These are phyloP conservation scores for Agonopterix alstromeriana DNA, from an alignment of 2,888 invertebrate species.

Conservation along the genomic window DNA sequence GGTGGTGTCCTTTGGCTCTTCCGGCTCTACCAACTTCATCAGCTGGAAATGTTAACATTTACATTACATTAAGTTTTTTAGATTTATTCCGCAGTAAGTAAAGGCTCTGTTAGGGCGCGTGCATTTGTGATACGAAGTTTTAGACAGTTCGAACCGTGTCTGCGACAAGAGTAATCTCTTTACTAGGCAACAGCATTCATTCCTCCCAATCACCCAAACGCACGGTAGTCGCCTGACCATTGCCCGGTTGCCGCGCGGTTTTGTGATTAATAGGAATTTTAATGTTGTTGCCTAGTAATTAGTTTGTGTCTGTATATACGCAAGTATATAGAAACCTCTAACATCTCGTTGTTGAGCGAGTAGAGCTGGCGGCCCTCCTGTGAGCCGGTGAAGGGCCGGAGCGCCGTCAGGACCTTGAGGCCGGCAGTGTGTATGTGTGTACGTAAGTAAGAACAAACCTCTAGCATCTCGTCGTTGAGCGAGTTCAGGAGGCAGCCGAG, in stretches of 20 bases:
- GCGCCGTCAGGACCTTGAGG: slow-evolving; percentile 84
- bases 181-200: no score
- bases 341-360: slow-evolving; percentile 97
- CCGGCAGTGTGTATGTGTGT: no score
- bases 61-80: background rate
- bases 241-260: no score
- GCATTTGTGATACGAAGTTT: no score
- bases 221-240: no score
- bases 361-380: slow-evolving; percentile 95
- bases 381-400: slow-evolving; percentile 77
- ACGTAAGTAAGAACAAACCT: slow-evolving; percentile 67
- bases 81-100: background rate
- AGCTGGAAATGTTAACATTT: slow-evolving; percentile 47
- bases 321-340: slow-evolving; percentile 78
- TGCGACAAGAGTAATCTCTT: no score
- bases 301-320: no score
- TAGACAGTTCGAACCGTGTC: no score
- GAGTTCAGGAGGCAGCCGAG: slow-evolving; percentile 94
- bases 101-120: background rate
- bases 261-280: no score
- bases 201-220: no score
- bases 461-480: slow-evolving; percentile 97
- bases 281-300: no score
- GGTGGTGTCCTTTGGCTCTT: slow-evolving; percentile 58
- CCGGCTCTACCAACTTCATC: slow-evolving; percentile 76